Conservation (phyloP, 1,140 invertebrate genomes). For the Ladona fulva region DNA sequence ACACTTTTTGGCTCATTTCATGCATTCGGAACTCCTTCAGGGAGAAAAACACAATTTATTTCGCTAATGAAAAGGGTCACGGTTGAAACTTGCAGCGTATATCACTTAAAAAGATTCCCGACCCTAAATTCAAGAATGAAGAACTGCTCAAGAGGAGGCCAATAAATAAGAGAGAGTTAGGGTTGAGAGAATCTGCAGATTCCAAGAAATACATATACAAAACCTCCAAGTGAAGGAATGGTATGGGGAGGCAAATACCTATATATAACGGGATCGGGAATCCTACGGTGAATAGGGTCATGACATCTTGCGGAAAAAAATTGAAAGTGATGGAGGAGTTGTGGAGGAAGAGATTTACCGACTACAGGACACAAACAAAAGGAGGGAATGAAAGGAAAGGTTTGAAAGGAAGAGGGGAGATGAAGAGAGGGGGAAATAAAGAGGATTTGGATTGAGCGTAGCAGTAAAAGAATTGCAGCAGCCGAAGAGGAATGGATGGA, state of each 20-base stretch:
- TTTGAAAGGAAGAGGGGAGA: neutral
- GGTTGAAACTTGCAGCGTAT: neutral
- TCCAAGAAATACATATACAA: neutral
- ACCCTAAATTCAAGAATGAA: neutral
- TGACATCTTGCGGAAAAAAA: constrained; percentile 2
- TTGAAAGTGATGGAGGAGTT: neutral
- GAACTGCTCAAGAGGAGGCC: neutral
- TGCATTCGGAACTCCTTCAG: no score
- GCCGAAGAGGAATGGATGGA: no score
- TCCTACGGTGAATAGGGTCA: neutral
- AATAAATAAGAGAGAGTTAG: neutral
- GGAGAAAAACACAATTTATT: no score
- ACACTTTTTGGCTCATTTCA: no score
- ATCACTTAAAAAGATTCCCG: neutral
- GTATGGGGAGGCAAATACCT: neutral
- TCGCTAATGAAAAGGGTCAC: no score
- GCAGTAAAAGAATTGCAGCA: no score
- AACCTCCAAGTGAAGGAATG: neutral
- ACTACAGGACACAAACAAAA: neutral
- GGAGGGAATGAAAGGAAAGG: neutral
- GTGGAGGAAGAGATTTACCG: neutral
- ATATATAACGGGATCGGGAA: constrained; percentile 5
- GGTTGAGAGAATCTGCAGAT: no score
- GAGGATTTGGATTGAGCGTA: no score
- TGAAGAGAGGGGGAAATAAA: neutral